Conservation (phyloP, 2,888 invertebrate species). For the Eueremaeus valkanovi region DNA sequence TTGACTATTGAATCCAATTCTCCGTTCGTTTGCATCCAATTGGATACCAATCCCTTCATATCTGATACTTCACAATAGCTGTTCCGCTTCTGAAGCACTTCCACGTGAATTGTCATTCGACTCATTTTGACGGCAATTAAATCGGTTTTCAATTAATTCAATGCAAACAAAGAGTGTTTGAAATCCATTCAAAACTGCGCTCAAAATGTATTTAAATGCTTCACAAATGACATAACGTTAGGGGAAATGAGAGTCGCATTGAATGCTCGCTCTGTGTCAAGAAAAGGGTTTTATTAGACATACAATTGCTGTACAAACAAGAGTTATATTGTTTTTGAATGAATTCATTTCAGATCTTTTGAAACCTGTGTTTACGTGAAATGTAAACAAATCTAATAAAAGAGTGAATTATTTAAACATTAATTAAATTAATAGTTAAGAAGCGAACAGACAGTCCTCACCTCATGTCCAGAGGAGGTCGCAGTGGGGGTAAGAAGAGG, state of each 20-base stretch:
- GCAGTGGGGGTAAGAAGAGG: not conserved
- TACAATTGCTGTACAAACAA: too few species aligned
- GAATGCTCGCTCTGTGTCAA: too few species aligned
- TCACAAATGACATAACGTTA: too few species aligned
- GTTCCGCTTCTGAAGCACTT: slow-evolving; percentile 41
- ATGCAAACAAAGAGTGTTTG: not conserved
- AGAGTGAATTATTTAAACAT: not conserved
- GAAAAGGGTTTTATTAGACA: too few species aligned
- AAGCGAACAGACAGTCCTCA: not conserved
- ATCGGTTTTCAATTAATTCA: not conserved
- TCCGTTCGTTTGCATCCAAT: slow-evolving; percentile 33
- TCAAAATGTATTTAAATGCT: too few species aligned
- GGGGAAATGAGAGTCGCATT: too few species aligned
- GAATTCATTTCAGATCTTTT: too few species aligned
- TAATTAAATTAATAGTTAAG: not conserved
- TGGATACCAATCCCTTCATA: not conserved
- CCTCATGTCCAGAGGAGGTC: slow-evolving; percentile 22
- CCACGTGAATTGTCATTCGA: slow-evolving; percentile 38
- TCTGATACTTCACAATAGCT: slow-evolving; percentile 35
- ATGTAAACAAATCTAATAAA: too few species aligned
- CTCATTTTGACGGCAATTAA: not conserved
- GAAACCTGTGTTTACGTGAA: too few species aligned
- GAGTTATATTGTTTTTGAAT: too few species aligned
- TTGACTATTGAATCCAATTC: slow-evolving; percentile 10
- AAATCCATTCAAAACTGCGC: too few species aligned